These are phyloP conservation scores for Clavelina lepadiformis DNA, from an alignment of 23 tunicate genomes.

Conservation along the genomic window DNA sequence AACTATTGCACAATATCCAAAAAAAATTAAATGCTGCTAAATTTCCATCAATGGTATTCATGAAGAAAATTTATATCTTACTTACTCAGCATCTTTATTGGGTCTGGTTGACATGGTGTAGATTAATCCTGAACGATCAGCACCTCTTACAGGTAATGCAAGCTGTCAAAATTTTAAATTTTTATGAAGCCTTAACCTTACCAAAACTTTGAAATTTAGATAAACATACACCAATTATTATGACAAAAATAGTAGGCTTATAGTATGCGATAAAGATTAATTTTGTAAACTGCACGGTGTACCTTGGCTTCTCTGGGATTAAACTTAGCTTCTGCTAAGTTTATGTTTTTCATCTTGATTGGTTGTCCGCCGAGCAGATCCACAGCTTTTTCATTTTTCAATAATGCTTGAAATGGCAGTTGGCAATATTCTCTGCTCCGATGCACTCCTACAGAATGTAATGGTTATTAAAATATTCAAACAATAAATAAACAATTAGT, in stretches of 20 bases:
- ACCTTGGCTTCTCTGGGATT: slow-evolving; percentile 36
- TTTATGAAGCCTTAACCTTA: not conserved
- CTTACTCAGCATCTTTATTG: slow-evolving; percentile 27
- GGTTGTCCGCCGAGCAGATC: slow-evolving; percentile 77
- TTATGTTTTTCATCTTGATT: slow-evolving; percentile 30
- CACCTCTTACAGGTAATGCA: slow-evolving; percentile 52
- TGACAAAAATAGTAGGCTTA: no score
- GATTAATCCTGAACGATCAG: slow-evolving; percentile 43
- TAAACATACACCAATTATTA: no score
- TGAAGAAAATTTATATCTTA: not conserved
- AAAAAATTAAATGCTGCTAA: not conserved
- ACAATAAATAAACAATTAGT: no score
- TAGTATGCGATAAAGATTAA: no score
- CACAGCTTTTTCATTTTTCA: slow-evolving; percentile 34
- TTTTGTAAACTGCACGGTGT: not conserved
- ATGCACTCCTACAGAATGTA: slow-evolving; percentile 13
- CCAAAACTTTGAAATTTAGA: no score
- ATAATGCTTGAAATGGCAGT: slow-evolving; percentile 30
- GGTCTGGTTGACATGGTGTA: slow-evolving; percentile 54
- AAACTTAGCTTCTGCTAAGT: slow-evolving; percentile 28
- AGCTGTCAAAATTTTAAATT: slow-evolving; percentile 27
- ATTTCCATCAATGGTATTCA: not conserved
- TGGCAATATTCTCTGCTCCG: slow-evolving; percentile 47
- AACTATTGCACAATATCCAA: slow-evolving; percentile 18
- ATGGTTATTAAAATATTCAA: no score